A percentile compares a stretch with the other conserved stretches of the same genome.
Evolutionary conservation across 2,888 invertebrate genomes (phyloP).

Genomic region (Megalurothrips usitatus): DNA sequence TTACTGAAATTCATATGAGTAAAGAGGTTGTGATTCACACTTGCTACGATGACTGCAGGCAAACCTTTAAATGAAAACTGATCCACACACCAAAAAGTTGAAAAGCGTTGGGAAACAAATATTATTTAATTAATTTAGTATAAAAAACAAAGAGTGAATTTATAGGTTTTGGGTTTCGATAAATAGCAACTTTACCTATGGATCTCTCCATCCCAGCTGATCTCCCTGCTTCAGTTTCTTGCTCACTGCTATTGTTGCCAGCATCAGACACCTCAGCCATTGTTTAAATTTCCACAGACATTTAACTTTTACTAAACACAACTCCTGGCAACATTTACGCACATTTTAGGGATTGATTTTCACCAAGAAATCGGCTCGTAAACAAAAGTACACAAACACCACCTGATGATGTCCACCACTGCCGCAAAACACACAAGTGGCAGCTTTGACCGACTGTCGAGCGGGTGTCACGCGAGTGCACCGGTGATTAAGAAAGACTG

Average conservation of each 20-base stretch:
- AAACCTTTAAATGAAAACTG: too few relatives aligned
- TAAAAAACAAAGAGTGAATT: too few relatives aligned
- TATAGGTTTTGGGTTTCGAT: too few relatives aligned
- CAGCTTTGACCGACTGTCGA: too few relatives aligned
- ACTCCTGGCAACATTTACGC: not conserved
- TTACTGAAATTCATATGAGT: not conserved
- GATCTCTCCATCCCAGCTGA: not conserved
- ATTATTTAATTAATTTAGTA: too few relatives aligned
- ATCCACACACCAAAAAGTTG: too few relatives aligned
- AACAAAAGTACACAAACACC: constrained; percentile 12
- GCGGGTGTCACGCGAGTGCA: too few relatives aligned
- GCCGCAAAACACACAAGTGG: too few relatives aligned
- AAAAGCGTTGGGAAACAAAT: too few relatives aligned
- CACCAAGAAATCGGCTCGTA: not conserved
- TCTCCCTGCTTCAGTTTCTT: not conserved
- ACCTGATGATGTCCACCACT: constrained; percentile 1
- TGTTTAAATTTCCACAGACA: not conserved
- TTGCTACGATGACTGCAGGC: too few relatives aligned
- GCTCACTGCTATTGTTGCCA: not conserved
- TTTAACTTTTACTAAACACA: not conserved
- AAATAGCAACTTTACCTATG: not conserved
- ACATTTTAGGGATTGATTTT: not conserved
- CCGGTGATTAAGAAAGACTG: too few relatives aligned
- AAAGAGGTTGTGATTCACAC: too few relatives aligned
- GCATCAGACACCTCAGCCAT: not conserved